Evolutionary conservation across 2,888 invertebrate genomes (phyloP).

Genomic region (Caenorhabditis sp.): DNA sequence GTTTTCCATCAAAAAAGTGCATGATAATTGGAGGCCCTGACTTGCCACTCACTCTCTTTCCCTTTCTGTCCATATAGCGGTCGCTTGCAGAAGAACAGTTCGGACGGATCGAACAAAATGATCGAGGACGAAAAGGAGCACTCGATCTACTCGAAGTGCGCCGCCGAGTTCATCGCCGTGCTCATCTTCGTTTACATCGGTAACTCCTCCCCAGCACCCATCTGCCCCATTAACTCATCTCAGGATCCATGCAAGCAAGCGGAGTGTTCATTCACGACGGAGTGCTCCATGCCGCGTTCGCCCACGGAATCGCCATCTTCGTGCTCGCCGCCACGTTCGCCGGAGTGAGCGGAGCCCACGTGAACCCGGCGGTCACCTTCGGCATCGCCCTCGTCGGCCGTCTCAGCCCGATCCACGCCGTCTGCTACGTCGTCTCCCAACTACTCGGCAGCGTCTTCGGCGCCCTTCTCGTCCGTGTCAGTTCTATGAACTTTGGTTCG

Average conservation of each 20-base stretch:
- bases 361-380: slow-evolving; percentile 81
- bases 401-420: slow-evolving; percentile 62
- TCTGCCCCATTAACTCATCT: background rate
- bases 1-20: slow-evolving; percentile 28
- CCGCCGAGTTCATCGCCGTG: slow-evolving; percentile 75
- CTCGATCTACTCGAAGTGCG: slow-evolving; percentile 61
- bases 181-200: slow-evolving; percentile 75
- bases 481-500: slow-evolving; percentile 20
- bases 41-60: background rate
- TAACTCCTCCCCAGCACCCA: slow-evolving; percentile 31
- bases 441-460: slow-evolving; percentile 80
- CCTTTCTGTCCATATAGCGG: background rate
- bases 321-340: slow-evolving; percentile 71
- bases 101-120: slow-evolving; percentile 40
- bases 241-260: slow-evolving; percentile 62
- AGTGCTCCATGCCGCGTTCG: slow-evolving; percentile 71
- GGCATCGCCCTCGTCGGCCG: slow-evolving; percentile 74
- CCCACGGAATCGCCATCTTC: slow-evolving; percentile 75
- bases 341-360: slow-evolving; percentile 80
- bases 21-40: slow-evolving; percentile 31
- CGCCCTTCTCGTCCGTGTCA: slow-evolving; percentile 75
- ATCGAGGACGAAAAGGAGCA: slow-evolving; percentile 58
- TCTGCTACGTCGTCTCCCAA: slow-evolving; percentile 75
- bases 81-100: slow-evolving; percentile 30
- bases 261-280: slow-evolving; percentile 47